phyloP scores from a whole-genome alignment of 2,113 vertebrate species.

The Trichomycterus rosablanca region DNA sequence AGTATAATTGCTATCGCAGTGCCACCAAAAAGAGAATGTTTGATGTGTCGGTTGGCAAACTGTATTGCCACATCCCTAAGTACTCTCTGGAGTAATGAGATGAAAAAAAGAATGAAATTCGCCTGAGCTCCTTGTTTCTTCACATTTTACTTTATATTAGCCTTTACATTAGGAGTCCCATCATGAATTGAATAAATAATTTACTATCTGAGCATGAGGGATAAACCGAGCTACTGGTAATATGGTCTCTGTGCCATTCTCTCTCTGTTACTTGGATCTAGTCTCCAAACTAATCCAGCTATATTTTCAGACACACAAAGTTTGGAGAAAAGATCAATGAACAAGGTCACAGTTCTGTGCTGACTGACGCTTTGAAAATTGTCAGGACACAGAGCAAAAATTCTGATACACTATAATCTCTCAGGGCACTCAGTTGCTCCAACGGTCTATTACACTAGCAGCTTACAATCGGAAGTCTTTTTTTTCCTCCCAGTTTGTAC shows the following conservation, averaged over 20 bases:
- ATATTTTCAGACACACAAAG: no score
- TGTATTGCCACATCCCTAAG: slow-evolving; percentile 15
- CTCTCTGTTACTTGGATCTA: no score
- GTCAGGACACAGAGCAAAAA: no score
- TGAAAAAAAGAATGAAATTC: slow-evolving; percentile 14
- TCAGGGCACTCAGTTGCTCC: no score
- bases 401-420: no score
- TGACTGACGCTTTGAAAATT: no score
- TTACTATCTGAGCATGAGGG: neutral
- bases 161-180: neutral
- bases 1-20: slow-evolving; percentile 72
- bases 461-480: no score
- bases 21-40: slow-evolving; percentile 74
- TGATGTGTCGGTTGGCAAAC: slow-evolving; percentile 32
- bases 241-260: neutral
- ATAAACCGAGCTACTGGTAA: slow-evolving; percentile 4
- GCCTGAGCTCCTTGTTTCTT: neutral
- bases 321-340: no score
- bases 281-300: no score
- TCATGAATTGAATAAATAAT: neutral
- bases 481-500: no score
- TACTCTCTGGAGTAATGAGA: slow-evolving; percentile 11
- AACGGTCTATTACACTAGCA: no score
- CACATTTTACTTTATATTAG: neutral
- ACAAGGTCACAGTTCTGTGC: no score